Conservation (phyloP, 2,113 vertebrate species). For the Xiphophorus couchianus region DNA sequence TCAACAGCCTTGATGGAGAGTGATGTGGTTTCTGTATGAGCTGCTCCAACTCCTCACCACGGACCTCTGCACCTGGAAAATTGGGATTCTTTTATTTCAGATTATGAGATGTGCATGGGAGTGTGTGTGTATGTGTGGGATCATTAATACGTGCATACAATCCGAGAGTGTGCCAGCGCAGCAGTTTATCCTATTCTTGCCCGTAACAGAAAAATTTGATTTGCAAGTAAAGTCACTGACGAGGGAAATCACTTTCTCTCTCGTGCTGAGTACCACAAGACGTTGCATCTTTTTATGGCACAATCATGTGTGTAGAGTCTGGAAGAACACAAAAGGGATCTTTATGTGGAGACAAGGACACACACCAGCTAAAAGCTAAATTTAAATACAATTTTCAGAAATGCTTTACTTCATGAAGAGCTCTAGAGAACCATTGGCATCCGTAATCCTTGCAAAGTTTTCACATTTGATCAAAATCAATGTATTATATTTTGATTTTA, state of each 20-base stretch:
- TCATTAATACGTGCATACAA: constrained; percentile 40
- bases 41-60: constrained; percentile 54
- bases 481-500: no score
- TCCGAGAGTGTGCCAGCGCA: constrained; percentile 18
- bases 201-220: constrained; percentile 55
- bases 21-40: constrained; percentile 62
- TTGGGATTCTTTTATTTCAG: constrained; percentile 47
- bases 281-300: constrained; percentile 21
- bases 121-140: constrained; percentile 7
- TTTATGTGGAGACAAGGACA: constrained; percentile 9
- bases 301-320: constrained; percentile 1
- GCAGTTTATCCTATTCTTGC: constrained; percentile 33
- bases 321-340: neutral
- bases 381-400: constrained; percentile 1
- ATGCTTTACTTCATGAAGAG: constrained; percentile 5
- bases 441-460: no score
- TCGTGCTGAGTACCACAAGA: constrained; percentile 11
- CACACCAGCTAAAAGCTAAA: constrained; percentile 12
- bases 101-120: neutral
- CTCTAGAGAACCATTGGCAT: neutral
- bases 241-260: constrained; percentile 25
- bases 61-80: constrained; percentile 68
- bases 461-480: no score
- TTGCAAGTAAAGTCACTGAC: constrained; percentile 56
- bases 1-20: constrained; percentile 52